Evolutionary conservation across 2,888 invertebrate genomes (phyloP), one percentile per base, ranked within the genome.

Genomic region (Xestia sexstrigata): DNA sequence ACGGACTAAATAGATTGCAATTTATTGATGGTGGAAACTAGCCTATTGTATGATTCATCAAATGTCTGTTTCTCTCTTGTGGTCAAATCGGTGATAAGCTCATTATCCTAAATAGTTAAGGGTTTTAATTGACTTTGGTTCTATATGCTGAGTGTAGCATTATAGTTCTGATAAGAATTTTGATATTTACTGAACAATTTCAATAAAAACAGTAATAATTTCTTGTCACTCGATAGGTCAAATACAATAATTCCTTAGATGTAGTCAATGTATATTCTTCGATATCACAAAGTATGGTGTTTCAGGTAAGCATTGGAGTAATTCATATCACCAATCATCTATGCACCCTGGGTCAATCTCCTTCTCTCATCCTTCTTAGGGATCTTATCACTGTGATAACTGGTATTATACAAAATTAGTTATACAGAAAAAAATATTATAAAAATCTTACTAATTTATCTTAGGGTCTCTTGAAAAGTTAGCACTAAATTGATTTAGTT

Each of bases 281-380:
- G 76, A 81, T 86, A 85, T 82, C 81, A 85, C 73, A 82, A 82
- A 84, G 66, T 87, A 75, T 88, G 87, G 70, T 92, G 83, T 92
- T 93, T 91, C 93, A 93, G 93, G 93, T 93, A 92, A 93, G 92
- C 89, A 88, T 90, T 90, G 88, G 87, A 85, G 82, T 83, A 70
- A 72, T 79, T 84, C 82, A 81, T 84, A 71, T 60, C 82, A 76
- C 23, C 80, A 42, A 63, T 23, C 80, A 70, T 42, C 78, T 60
- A 73, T 68, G 23, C 77, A 70, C 49, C 35, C 70, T 75, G 76
- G 82, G 79, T 84, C 49, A 11, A 5, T 49, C 45, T 23, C 62
- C 15, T 45, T 26, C n/a, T n/a, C n/a, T n/a, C n/a, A n/a, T n/a
- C 49, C 23, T 20, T 45, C 11, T 72, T 72, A 72, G 23, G 49